A percentile compares a stretch with the other conserved stretches of the same genome.
Evolutionary conservation across 2,888 invertebrate species (phyloP).

Genomic region (Mystacides longicornis): DNA sequence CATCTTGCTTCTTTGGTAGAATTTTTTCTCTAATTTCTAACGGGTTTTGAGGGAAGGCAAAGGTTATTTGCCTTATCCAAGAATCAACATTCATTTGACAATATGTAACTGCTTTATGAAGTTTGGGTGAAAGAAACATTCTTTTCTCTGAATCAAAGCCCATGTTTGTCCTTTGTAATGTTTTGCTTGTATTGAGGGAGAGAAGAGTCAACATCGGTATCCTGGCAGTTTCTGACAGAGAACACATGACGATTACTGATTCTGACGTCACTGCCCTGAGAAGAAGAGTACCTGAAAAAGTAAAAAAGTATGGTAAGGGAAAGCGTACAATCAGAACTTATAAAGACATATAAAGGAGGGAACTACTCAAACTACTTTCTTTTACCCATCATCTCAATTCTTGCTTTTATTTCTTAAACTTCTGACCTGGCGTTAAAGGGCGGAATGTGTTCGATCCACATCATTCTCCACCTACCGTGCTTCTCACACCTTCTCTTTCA

Average conservation of each 20-base stretch:
- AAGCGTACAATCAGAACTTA: too few relatives aligned
- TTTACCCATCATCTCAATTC: too few relatives aligned
- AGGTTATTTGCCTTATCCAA: slow-evolving; percentile 56
- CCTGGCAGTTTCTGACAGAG: slow-evolving; percentile 49
- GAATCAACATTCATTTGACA: slow-evolving; percentile 57
- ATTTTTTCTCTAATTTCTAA: slow-evolving; percentile 36
- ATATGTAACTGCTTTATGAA: slow-evolving; percentile 57
- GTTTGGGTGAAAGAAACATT: slow-evolving; percentile 56
- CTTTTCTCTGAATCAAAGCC: slow-evolving; percentile 56
- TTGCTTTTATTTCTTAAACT: too few relatives aligned
- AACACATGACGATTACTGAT: slow-evolving; percentile 58
- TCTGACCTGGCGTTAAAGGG: too few relatives aligned
- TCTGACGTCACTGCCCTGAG: slow-evolving; percentile 56
- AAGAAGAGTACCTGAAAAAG: slow-evolving; percentile 46
- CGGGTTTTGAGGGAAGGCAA: slow-evolving; percentile 38
- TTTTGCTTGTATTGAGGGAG: slow-evolving; percentile 39
- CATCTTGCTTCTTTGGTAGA: slow-evolving; percentile 6
- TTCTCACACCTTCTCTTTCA: too few relatives aligned
- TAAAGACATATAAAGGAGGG: too few relatives aligned
- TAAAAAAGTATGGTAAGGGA: not conserved
- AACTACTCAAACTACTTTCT: too few relatives aligned
- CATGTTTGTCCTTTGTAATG: slow-evolving; percentile 50
- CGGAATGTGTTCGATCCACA: too few relatives aligned
- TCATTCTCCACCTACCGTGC: too few relatives aligned
- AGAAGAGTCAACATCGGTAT: slow-evolving; percentile 45